phyloP scores from a whole-genome alignment of 2,888 invertebrate genomes.

The Netelia virgata region DNA sequence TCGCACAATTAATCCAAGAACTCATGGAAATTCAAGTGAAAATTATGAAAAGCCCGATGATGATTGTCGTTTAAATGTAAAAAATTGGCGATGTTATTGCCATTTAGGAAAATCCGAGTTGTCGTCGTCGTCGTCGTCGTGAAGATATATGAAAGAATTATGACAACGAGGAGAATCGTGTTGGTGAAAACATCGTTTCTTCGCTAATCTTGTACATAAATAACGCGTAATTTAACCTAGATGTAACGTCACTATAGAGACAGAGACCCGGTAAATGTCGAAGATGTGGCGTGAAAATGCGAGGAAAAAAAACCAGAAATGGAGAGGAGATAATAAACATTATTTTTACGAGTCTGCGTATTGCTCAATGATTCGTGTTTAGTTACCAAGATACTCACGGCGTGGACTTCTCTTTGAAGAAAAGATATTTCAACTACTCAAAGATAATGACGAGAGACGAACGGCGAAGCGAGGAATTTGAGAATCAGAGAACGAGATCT shows the following conservation, averaged over 20 bases:
- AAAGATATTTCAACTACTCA: too few relatives aligned
- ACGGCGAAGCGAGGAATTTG: not conserved
- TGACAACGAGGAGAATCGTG: not conserved
- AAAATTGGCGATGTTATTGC: not conserved
- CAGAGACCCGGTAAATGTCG: not conserved
- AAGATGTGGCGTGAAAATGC: not conserved
- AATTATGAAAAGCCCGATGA: not conserved
- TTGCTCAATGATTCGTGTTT: constrained; percentile 7
- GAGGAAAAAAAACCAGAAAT: not conserved
- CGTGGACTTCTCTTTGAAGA: not conserved
- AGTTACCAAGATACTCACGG: not conserved
- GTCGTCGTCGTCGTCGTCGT: not conserved
- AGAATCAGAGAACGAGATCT: not conserved
- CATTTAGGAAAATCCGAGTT: not conserved
- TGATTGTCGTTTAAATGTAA: not conserved
- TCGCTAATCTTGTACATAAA: constrained; percentile 53
- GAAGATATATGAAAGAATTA: not conserved
- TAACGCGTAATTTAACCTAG: constrained; percentile 53
- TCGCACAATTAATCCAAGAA: constrained; percentile 11
- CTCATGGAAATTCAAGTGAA: constrained; percentile 3
- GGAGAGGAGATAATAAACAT: constrained; percentile 39
- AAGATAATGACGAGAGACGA: not conserved
- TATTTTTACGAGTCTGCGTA: constrained; percentile 48
- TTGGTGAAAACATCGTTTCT: not conserved
- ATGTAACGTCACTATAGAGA: not conserved